Evolutionary conservation across 1,140 invertebrate species (phyloP), one percentile per base, ranked within the genome.

Genomic region (Heliconius eleuchia): DNA sequence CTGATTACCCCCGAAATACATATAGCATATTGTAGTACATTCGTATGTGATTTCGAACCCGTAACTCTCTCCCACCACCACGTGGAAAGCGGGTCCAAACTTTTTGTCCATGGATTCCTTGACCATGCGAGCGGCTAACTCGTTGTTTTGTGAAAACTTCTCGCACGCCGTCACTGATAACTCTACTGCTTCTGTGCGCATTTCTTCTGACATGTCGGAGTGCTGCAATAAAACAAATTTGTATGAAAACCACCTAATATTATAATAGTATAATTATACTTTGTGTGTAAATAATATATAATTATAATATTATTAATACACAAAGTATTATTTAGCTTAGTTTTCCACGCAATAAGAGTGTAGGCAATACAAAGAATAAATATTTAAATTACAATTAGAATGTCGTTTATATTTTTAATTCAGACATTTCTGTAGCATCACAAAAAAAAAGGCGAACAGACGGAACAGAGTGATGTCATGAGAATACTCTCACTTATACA

Each of bases 81-180:
- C 98, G 94, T 99, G 98, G 96, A 98, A 99, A 19, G 97, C 96
- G 1, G 98, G 96, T 30, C 98, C 98, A 93, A 98, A 99, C 88
- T 98, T 98, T 94, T 98, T 98, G 92, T 99, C 99, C 96, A 99
- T 96, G 74, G 96, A 96, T 85, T 99, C 98, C 94, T 99, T 99
- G 37, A 99, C 98, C 95, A 97, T 97, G 85, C 96, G 97, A 27
- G 98, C 98, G 9, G 97, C 95, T 19, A 94, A 84, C 83, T 96
- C 95, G 83, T 95, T 98, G 95, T 99, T 98, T 4, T 96, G 94
- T 0, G 97, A 94, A 94, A 97, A 97, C 95, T 99, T 99, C 95
- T 99, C 98, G 90, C 98, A 98, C 1, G 98, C 98, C 7, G 97
- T 98, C 52, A 98, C 97, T 86, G 97, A 97, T 55, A 98, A 93